These are phyloP conservation scores for Caenorhabditis japonica DNA, from an alignment of 2,888 invertebrate species.

Conservation along the genomic window DNA sequence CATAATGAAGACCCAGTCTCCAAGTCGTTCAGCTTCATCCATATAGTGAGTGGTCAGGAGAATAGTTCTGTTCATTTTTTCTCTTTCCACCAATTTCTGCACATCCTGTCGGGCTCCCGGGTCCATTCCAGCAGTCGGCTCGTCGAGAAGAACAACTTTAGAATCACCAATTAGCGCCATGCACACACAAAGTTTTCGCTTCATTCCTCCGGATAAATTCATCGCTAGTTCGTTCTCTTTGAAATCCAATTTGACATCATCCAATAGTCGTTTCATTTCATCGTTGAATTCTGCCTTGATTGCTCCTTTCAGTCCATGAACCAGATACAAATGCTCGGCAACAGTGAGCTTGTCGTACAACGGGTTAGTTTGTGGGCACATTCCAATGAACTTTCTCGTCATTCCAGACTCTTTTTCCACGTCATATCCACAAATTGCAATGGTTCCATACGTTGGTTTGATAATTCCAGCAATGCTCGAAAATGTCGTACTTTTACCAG, in stretches of 20 bases:
- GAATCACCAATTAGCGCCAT: conserved; percentile 72
- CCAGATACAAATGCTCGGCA: conserved; percentile 71
- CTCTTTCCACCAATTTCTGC: conserved; percentile 56
- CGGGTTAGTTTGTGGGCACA: conserved; percentile 74
- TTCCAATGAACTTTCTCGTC: conserved; percentile 67
- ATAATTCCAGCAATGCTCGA: conserved; percentile 68
- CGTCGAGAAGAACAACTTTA: conserved; percentile 70
- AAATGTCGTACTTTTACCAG: conserved; percentile 72
- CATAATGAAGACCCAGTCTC: conserved; percentile 73
- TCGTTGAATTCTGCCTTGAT: conserved; percentile 33
- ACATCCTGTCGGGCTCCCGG: conserved; percentile 60
- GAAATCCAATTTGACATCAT: conserved; percentile 58
- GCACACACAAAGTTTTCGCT: conserved; percentile 73
- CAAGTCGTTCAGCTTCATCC: conserved; percentile 75
- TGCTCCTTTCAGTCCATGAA: conserved; percentile 68
- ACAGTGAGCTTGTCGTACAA: conserved; percentile 72
- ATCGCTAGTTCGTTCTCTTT: conserved; percentile 60
- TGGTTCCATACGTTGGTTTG: conserved; percentile 58
- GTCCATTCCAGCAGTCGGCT: conserved; percentile 69
- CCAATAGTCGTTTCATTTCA: conserved; percentile 55
- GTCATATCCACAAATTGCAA: conserved; percentile 66
- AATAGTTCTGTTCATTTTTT: conserved; percentile 66
- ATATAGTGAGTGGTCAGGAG: conserved; percentile 76
- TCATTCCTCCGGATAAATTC: conserved; percentile 73
- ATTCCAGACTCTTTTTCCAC: conserved; percentile 54